phyloP scores from a whole-genome alignment of 2,113 vertebrate genomes.

The Hippocampus comes region DNA sequence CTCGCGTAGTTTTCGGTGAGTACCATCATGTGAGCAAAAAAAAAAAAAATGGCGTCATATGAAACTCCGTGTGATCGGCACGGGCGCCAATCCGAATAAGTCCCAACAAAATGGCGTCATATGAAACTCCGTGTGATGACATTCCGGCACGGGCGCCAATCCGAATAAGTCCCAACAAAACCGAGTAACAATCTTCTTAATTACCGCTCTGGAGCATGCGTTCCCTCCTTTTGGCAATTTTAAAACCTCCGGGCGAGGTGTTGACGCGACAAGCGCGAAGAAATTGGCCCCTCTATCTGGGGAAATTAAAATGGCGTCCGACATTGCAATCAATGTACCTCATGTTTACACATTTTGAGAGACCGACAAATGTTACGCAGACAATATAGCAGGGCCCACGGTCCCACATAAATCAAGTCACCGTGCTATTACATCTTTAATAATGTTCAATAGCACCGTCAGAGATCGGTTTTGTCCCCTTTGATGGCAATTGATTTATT shows the following conservation, averaged over 20 bases:
- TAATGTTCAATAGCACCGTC: too few relatives aligned
- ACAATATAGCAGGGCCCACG: conserved; percentile 7
- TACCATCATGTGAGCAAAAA: background rate
- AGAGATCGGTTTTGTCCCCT: too few relatives aligned
- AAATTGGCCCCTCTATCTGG: conserved; percentile 49
- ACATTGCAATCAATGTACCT: conserved; percentile 46
- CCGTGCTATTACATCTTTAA: background rate
- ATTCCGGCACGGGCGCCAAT: conserved; percentile 16
- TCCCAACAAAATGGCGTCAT: conserved; percentile 8
- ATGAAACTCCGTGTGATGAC: background rate
- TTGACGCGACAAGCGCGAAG: conserved; percentile 35
- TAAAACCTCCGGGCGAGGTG: conserved; percentile 51
- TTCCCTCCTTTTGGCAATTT: conserved; percentile 38
- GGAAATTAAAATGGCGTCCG: conserved; percentile 54
- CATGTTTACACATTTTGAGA: conserved; percentile 38
- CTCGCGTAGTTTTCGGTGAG: background rate
- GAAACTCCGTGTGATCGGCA: background rate
- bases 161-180: conserved; percentile 23
- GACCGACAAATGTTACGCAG: conserved; percentile 19
- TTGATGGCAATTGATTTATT: too few relatives aligned
- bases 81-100: conserved; percentile 17
- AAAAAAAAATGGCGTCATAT: background rate
- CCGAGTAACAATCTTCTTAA: conserved; percentile 42
- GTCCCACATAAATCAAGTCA: background rate
- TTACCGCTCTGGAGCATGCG: conserved; percentile 37